Percentiles rank a stretch among this genome's conserved stretches.
phyloP scores from a whole-genome alignment of 2,888 invertebrate genomes.

The Tolmerus cingulatus region DNA sequence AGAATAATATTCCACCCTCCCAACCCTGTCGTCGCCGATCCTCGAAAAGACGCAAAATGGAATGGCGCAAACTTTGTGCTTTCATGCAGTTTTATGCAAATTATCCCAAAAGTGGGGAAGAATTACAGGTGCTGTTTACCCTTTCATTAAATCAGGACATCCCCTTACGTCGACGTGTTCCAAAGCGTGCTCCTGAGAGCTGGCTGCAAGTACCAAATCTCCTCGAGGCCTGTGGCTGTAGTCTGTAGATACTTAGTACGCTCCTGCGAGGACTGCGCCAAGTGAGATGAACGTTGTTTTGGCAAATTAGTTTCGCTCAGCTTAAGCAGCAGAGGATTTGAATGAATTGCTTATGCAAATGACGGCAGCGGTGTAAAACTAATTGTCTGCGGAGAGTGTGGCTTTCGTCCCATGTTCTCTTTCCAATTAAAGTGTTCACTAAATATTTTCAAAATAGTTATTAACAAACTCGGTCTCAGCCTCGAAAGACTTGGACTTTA shows the following conservation, averaged over 20 bases:
- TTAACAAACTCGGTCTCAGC: neutral
- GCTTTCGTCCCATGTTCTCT: neutral
- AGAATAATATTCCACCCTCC: neutral
- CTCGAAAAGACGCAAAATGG: neutral
- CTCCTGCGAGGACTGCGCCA: neutral
- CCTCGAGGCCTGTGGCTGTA: neutral
- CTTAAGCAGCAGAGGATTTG: neutral
- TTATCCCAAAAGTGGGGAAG: neutral
- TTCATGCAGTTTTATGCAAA: constrained; percentile 31
- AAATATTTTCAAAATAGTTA: neutral
- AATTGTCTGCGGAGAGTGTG: neutral
- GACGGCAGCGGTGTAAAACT: neutral
- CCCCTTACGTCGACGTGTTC: neutral
- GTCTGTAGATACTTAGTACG: neutral
- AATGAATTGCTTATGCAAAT: constrained; percentile 1
- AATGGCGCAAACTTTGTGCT: neutral
- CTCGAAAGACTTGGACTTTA: neutral
- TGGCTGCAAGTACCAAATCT: neutral
- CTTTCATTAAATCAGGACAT: neutral
- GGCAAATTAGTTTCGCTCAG: neutral
- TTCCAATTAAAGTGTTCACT: neutral
- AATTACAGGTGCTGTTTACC: constrained; percentile 14
- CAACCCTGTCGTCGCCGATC: neutral
- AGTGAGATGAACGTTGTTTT: neutral
- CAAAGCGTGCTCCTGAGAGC: neutral